Percentiles rank a stretch among this genome's conserved stretches.
These are phyloP conservation scores for Megaleporinus macrocephalus DNA, from an alignment of 2,113 vertebrate species.

Conservation along the genomic window DNA sequence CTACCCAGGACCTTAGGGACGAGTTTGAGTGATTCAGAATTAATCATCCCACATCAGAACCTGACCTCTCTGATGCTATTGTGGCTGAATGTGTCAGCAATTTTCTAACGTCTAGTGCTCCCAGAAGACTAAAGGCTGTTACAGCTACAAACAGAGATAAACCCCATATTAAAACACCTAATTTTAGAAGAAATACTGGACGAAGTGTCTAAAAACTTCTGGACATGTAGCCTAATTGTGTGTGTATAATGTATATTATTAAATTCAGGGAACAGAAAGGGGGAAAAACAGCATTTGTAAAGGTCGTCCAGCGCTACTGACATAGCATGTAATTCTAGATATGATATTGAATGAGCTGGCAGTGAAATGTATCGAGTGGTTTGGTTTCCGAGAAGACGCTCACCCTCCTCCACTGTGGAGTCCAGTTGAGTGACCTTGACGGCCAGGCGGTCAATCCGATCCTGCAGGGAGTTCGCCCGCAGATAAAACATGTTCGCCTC, in stretches of 20 bases:
- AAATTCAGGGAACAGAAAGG: not conserved
- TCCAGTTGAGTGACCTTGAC: conserved; percentile 99
- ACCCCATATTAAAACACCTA: not conserved
- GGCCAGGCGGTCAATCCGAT: conserved; percentile 96
- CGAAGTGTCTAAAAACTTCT: not conserved
- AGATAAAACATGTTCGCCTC: conserved; percentile 97
- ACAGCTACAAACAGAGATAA: too few relatives aligned
- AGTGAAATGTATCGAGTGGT: conserved; percentile 8
- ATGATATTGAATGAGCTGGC: not conserved
- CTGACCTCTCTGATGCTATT: not conserved
- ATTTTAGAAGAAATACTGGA: not conserved
- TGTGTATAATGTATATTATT: not conserved
- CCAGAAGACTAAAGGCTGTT: too few relatives aligned
- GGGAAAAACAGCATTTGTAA: conserved; percentile 18
- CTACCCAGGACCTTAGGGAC: too few relatives aligned
- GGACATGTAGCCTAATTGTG: not conserved
- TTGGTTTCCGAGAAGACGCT: conserved; percentile 65
- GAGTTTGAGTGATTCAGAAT: not conserved
- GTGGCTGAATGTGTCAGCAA: not conserved
- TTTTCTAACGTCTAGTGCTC: not conserved
- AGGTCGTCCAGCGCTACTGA: conserved; percentile 12
- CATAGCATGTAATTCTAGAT: conserved; percentile 33
- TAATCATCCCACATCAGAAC: not conserved
- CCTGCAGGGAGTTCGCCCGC: conserved; percentile 96
- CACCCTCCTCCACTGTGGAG: conserved; percentile 98